Evolutionary conservation across 2,888 invertebrate genomes (phyloP), one percentile per base, ranked within the genome.

Genomic region (Creontiades dilutus): DNA sequence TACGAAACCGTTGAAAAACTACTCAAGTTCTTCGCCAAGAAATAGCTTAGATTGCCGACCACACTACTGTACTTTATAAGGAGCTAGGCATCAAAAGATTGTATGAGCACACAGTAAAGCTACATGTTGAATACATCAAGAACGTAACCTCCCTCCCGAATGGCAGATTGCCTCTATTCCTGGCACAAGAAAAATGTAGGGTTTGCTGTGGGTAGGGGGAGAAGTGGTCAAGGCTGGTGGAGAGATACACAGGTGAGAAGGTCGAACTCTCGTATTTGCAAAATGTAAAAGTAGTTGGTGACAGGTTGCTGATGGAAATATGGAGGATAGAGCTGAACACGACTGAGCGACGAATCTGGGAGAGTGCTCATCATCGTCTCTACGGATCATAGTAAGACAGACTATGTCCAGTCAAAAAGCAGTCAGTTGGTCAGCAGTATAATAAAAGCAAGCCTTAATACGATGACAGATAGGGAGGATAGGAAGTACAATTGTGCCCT

Each of bases 1-100:
- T 78, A 78, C 46, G 78, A 28, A 78, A 78, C 78, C 37, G 28
- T 78, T 78, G 78, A 75, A 19, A 75, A 75, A 28, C 28, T 75
- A 19, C 23, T 28, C 23, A 75, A 28, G 75, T 75, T 75, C 78
- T 78, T 27, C 46, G 37, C n/a, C 46, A 78, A 78, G 28, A 78
- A 46, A 46, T 28, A 28, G 37, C 28, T 78, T 14, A 37, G 28
- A 37, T 78, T 78, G 27, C 78, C 78, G 27, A 27, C 75, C 23
- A 37, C 37, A 75, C 75, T n/a, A 75, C 48, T 52, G 52, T 52
- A 52, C 52, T 52, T 16, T 52, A 52, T 52, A 52, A 52, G 3
- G 52, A 52, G 52, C 52, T 52, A 52, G 52, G 52, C 52, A 52
- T 52, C 52, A 52, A 52, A 52, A 52, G 16, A 52, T 52, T 52